Base-by-base conservation (phyloP, 1,140 invertebrate genomes). In the Nasonia vitripennis region DNA sequence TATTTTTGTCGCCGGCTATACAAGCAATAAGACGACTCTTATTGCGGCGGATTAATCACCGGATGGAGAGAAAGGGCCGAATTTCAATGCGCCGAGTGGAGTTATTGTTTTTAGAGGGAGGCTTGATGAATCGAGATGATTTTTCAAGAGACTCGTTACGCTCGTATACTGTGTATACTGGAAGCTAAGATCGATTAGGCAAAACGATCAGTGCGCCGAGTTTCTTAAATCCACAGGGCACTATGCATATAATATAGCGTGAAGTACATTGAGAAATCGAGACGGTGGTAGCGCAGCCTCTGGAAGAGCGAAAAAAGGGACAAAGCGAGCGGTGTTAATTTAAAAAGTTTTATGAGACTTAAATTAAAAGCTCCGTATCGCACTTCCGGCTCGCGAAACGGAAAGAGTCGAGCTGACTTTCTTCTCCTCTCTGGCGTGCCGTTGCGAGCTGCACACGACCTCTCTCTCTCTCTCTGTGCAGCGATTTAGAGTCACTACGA, bases 261-360 rank as follows among this genome's bases (percentile, higher is more conserved):
- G 51, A 55, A 55, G 77, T 71, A 23, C 77, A 79, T 73, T 79
- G 27, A 20, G 75, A 78, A 70, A 78, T 74, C 75, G 62, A 78
- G 31, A 20, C 37, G 51, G 14, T 17, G 34, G 62, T 27, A 31
- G 71, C 41, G 70, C 17, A 10, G 67, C 4, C 10, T 27, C 27
- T n/a, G 45, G 11, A 51, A 41, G 27, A 27, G 23, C 11, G 67
- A 41, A 51, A 73, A 37, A 1, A 48, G n/a, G 67, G 10, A 75
- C 55, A 62, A 55, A 78, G 27, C 27, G 12, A 17, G 37, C 51
- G 23, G 73, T 80, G 78, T 85, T 85, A 85, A 81, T 85, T 85
- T 81, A 85, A 85, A 85, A 85, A 85, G 78, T 85, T 85, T 85
- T 81, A 85, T 81, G 73, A 81, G 84, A 81, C 79, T 85, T 85